phyloP scores from a whole-genome alignment of 2,113 vertebrate species.

The Marmota monax region DNA sequence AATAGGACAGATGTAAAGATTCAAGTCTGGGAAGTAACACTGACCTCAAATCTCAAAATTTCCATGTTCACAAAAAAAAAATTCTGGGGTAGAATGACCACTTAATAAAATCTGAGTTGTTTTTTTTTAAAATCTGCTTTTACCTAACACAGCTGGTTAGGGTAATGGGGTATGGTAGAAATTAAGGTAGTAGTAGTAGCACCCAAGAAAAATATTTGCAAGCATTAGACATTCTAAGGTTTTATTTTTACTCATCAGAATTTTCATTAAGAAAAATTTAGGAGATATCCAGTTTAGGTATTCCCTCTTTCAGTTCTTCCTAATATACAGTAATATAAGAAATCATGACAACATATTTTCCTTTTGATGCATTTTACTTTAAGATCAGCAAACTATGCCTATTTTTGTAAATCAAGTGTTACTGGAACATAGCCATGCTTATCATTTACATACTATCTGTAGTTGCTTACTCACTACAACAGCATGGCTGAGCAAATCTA shows the following conservation, averaged over 20 bases:
- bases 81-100: neutral
- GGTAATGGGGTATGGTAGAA: neutral
- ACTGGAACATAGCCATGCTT: neutral
- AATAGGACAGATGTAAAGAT: neutral
- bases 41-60: conserved; percentile 20
- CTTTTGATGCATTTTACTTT: conserved; percentile 42
- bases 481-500: neutral
- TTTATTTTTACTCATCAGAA: conserved; percentile 23
- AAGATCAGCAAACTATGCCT: neutral
- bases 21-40: neutral
- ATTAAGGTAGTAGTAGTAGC: fast-evolving
- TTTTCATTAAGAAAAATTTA: conserved; percentile 42
- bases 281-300: neutral
- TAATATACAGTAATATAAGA: conserved; percentile 3
- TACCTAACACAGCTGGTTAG: neutral
- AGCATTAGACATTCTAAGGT: neutral
- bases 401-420: conserved; percentile 43
- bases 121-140: neutral
- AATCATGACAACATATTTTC: conserved; percentile 35
- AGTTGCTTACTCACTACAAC: neutral
- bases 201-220: conserved; percentile 6
- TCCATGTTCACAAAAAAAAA: conserved; percentile 60
- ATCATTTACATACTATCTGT: neutral
- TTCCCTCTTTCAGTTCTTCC: neutral
- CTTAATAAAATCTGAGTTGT: neutral